phyloP scores from a whole-genome alignment of 2,797 vertebrate genomes.

The Peromyscus nudipes region DNA sequence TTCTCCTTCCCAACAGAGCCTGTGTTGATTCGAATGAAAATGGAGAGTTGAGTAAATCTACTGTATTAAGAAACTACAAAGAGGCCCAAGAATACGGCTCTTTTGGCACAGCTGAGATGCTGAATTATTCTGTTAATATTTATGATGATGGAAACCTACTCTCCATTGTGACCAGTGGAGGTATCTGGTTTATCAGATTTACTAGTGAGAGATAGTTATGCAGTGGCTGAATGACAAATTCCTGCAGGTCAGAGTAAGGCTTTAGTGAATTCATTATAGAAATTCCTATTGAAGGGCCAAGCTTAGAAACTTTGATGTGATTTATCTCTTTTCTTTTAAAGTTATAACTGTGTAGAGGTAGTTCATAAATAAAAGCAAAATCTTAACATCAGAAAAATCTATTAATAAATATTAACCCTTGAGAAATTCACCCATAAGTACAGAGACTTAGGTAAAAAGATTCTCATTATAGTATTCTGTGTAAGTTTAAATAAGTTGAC shows the following conservation, averaged over 20 bases:
- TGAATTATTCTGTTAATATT: slow-evolving; percentile 98
- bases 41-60: slow-evolving; percentile 93
- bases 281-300: neutral
- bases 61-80: slow-evolving; percentile 94
- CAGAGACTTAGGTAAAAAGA: neutral
- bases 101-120: slow-evolving; percentile 97
- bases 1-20: slow-evolving; percentile 90
- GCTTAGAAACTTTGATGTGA: neutral
- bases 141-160: slow-evolving; percentile 98
- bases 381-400: neutral
- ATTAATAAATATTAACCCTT: neutral
- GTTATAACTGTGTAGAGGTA: neutral
- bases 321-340: neutral
- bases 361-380: neutral
- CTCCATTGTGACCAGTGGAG: slow-evolving; percentile 98
- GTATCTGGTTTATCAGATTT: slow-evolving; percentile 85
- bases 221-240: neutral
- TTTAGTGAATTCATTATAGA: slow-evolving; percentile 4
- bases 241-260: neutral
- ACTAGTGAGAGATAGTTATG: neutral
- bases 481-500: neutral
- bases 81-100: slow-evolving; percentile 96
- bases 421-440: neutral
- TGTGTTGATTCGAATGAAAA: slow-evolving; percentile 96
- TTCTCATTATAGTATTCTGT: neutral